phyloP scores from a whole-genome alignment of 2,113 vertebrate species.

The Penelope pileata region DNA sequence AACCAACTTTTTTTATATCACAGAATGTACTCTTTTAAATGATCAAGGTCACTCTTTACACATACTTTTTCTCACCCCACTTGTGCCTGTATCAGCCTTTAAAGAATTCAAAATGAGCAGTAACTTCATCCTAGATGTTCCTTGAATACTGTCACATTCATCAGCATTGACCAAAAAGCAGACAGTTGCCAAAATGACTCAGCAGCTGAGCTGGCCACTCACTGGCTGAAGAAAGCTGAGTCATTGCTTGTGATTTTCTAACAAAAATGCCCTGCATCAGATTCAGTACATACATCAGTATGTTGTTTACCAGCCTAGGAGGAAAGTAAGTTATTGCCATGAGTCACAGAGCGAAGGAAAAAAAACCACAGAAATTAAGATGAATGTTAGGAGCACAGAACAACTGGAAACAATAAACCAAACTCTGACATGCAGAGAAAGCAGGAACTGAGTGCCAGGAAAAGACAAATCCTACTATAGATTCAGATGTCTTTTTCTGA shows the following conservation, averaged over 20 bases:
- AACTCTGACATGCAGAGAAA: not conserved
- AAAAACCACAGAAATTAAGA: not conserved
- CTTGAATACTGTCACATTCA: not conserved
- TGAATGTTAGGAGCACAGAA: constrained; percentile 1
- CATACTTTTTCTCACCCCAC: not conserved
- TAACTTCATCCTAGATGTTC: not conserved
- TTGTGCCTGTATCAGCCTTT: not conserved
- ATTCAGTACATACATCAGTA: not conserved
- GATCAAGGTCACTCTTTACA: not conserved
- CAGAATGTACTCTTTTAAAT: not conserved
- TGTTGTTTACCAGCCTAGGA: constrained; percentile 31
- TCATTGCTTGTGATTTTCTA: not conserved
- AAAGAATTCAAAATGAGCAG: not conserved
- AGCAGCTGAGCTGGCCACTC: not conserved
- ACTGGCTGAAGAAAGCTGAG: constrained; percentile 3
- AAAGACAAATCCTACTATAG: constrained; percentile 18
- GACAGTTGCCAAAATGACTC: constrained; percentile 26
- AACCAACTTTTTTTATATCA: not conserved
- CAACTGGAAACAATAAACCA: constrained; percentile 23
- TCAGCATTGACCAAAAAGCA: not conserved
- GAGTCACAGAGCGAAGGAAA: not conserved
- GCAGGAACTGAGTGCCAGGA: not conserved
- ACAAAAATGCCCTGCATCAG: not conserved
- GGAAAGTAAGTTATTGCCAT: constrained; percentile 13
- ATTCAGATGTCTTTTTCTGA: constrained; percentile 43